Evolutionary conservation across 2,797 vertebrate genomes (phyloP), one percentile per base, ranked within the genome.

Genomic region (Xenops minutus): DNA sequence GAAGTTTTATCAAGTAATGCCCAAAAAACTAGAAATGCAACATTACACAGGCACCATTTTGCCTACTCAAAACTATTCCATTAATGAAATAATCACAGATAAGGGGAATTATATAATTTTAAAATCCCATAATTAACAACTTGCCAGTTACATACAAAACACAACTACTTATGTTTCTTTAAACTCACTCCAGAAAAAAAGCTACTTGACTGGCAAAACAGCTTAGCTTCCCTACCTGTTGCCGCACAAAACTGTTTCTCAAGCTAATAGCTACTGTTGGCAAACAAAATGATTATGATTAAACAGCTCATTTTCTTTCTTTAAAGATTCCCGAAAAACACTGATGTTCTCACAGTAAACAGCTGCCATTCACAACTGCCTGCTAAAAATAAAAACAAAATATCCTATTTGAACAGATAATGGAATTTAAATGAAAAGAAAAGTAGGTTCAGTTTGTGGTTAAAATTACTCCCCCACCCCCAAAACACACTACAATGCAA

Each of bases 381-480:
- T 93, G n/a, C 72, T 93, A 83, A 92, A 94, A 92, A 85, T n/a
- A 76, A 81, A 88, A 81, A 2, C 32, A 86, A 89, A 86, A 90
- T 32, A 79, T 3, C 14, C n/a, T 64, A 52, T 58, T 89, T 91
- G 55, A 76, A 39, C 2, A 46, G 59, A 93, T 16, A 90, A 78
- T 21, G 10, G 9, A 85, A 84, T 86, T 92, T 67, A 69, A 93
- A 84, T 34, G 10, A 55, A 77, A 67, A 49, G 12, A 49, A 56
- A 68, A 81, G 32, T 6, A 84, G n/a, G 29, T 63, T 86, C 58
- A 56, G 27, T 39, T 76, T 36, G 24, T 46, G 75, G 15, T 58
- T 86, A 67, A 68, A 94, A 71, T 58, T 83, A 82, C 20, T 37
- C 15, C 41, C 41, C 26, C 29, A 19, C 9, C 15, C 37, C 24